phyloP scores from a whole-genome alignment of 1,140 invertebrate species.

The Drosophila aff. region DNA sequence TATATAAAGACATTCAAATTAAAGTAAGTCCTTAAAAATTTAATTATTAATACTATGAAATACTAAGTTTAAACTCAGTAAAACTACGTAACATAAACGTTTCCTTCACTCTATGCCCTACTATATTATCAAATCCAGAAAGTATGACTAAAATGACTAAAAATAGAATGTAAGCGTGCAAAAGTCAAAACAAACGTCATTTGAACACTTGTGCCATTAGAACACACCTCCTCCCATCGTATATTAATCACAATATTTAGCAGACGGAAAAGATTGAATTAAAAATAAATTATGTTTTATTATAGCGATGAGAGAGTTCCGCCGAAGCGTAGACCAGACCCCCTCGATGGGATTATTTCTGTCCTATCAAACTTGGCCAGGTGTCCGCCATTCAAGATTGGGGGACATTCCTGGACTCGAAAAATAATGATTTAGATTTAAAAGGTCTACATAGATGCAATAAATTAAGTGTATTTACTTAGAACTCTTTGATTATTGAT shows the following conservation, averaged over 20 bases:
- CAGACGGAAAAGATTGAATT: slow-evolving; percentile 13
- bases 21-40: background rate
- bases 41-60: background rate
- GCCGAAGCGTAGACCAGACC: slow-evolving; percentile 11
- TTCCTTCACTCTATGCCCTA: background rate
- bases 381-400: slow-evolving; percentile 8
- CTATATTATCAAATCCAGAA: background rate
- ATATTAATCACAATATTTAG: slow-evolving; percentile 16
- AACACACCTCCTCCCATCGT: background rate
- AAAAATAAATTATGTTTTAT: slow-evolving; percentile 50
- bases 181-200: slow-evolving; percentile 28
- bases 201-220: slow-evolving; percentile 5
- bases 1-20: too few species aligned
- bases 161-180: background rate
- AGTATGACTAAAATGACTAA: background rate
- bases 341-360: slow-evolving; percentile 11
- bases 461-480: background rate
- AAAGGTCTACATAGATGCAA: background rate
- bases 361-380: slow-evolving; percentile 16
- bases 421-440: background rate
- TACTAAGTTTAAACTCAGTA: background rate
- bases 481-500: background rate
- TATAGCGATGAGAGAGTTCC: background rate
- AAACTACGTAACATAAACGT: background rate
- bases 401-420: slow-evolving; percentile 5